These are phyloP conservation scores for Peromyscus californicus DNA, from an alignment of 2,113 vertebrate genomes.

Conservation along the genomic window DNA sequence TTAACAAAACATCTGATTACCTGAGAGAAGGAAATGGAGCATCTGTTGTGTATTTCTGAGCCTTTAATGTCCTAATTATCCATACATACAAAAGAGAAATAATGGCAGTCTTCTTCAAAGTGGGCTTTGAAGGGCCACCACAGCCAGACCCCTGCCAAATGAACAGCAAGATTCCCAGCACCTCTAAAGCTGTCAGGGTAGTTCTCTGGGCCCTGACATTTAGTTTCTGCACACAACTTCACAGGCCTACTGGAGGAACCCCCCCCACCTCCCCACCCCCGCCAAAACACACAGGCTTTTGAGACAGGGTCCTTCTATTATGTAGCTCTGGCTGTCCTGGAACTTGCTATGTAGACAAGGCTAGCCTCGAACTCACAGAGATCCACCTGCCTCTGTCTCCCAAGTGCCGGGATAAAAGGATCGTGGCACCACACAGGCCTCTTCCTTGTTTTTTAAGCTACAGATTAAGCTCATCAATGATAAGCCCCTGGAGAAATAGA, in stretches of 20 bases:
- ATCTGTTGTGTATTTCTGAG: not conserved
- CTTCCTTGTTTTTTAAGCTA: not conserved
- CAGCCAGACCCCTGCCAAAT: not conserved
- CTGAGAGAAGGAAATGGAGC: not conserved
- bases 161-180: not conserved
- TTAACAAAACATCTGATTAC: not conserved
- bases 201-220: not conserved
- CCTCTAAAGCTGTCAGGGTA: not conserved
- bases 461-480: not conserved
- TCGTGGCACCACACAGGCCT: not conserved
- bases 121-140: not conserved
- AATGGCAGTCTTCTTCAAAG: not conserved
- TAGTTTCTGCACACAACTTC: constrained; percentile 4
- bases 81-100: not conserved
- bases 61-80: not conserved
- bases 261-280: too few relatives aligned
- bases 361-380: not conserved
- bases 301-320: not conserved
- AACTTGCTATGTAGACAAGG: not conserved
- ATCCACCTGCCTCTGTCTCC: not conserved
- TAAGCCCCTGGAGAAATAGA: not conserved
- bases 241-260: not conserved
- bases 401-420: not conserved
- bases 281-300: not conserved
- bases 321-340: not conserved